Conservation (phyloP, 35 echinoderm and acorn worm species). For the Antedon bifida region DNA sequence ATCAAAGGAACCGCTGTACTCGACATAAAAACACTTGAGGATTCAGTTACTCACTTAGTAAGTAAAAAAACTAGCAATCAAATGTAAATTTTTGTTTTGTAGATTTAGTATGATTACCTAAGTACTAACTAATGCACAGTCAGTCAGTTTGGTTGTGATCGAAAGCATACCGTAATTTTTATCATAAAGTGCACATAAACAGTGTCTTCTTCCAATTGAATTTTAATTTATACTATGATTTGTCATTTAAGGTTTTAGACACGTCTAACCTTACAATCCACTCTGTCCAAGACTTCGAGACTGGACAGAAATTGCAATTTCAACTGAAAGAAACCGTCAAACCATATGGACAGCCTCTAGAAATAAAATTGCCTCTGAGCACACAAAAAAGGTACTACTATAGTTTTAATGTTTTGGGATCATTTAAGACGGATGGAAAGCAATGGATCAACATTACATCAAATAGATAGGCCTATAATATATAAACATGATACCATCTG, state of each 20-base stretch:
- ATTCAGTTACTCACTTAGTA: slow-evolving; percentile 50
- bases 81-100: background rate
- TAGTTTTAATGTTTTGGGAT: too few species aligned
- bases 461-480: too few species aligned
- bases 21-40: slow-evolving; percentile 24
- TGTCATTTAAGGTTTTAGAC: slow-evolving; percentile 46
- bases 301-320: slow-evolving; percentile 47
- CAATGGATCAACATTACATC: too few species aligned
- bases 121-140: background rate
- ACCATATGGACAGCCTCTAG: slow-evolving; percentile 21
- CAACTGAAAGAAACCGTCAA: slow-evolving; percentile 13
- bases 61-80: too few species aligned
- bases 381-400: slow-evolving; percentile 16
- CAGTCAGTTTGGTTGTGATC: too few species aligned
- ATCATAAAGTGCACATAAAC: background rate
- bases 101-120: background rate
- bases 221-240: too few species aligned
- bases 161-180: background rate
- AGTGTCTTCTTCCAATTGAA: too few species aligned
- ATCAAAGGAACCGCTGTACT: slow-evolving; percentile 38
- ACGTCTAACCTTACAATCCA: slow-evolving; percentile 23
- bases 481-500: background rate
- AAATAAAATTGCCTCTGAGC: slow-evolving; percentile 36
- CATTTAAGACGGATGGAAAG: too few species aligned
- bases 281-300: slow-evolving; percentile 25